phyloP scores from a whole-genome alignment of 2,113 vertebrate genomes.

The Mormoops blainvillei region DNA sequence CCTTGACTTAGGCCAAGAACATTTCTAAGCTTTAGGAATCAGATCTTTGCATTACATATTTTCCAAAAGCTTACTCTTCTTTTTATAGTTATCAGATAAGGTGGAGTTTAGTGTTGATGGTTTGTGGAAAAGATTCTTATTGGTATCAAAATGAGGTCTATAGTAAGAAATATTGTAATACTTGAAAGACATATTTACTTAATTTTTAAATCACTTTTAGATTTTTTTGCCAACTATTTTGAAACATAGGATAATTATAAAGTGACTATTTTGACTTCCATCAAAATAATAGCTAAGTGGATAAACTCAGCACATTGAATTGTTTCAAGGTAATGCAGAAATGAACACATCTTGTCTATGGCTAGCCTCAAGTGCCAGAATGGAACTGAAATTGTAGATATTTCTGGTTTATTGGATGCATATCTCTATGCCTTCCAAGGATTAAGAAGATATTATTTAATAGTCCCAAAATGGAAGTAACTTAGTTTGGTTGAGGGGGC shows the following conservation, averaged over 20 bases:
- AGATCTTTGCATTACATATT: neutral
- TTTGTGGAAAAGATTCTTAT: neutral
- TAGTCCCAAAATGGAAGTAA: slow-evolving; percentile 13
- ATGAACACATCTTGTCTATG: neutral
- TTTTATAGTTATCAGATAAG: neutral
- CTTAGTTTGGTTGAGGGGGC: neutral
- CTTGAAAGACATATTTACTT: neutral
- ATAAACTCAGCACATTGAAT: neutral
- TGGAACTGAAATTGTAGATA: neutral
- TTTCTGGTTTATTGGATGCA: neutral
- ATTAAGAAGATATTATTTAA: neutral
- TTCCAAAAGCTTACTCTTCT: neutral
- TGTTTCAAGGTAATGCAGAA: neutral
- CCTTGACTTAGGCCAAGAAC: neutral
- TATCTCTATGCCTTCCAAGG: neutral
- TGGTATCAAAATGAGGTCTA: neutral
- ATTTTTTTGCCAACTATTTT: neutral
- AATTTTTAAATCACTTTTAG: neutral
- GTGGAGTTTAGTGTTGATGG: neutral
- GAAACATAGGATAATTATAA: neutral
- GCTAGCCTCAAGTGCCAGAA: neutral
- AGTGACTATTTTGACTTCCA: neutral
- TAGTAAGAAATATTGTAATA: neutral
- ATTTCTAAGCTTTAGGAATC: neutral
- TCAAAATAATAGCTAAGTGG: neutral